Base-by-base conservation (phyloP, 2,797 vertebrate genomes). In the Silurus lanzhouensis region DNA sequence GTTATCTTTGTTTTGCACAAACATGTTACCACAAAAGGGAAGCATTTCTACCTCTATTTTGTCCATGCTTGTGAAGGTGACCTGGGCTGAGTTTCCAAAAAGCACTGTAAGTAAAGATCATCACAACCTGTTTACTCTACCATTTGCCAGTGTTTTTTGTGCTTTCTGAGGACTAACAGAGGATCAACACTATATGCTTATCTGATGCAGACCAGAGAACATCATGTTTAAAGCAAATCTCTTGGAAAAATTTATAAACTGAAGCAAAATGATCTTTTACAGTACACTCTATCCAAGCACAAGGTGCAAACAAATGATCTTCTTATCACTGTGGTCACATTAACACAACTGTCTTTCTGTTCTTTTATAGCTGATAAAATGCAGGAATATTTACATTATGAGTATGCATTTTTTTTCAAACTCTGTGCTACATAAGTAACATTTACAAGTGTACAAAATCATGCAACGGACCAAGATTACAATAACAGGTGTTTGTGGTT, bases 371-470 rank as follows among this genome's bases (percentile, higher is more conserved):
- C 6, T n/a, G 3, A 83, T 8, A 64, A 44, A 22, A 85, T 48
- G 6, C 60, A 8, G 38, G 13, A 46, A 64, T 64, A 92, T 90
- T 90, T 94, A 94, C 88, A 85, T 93, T 91, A 92, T 66, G 68
- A 83, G 22, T 80, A 70, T 77, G 57, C 31, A 38, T 38, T 77
- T 58, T 77, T 48, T 48, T 48, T 19, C 20, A 10, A 22, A n/a
- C 52, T 63, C 68, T 92, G 88, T 93, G 94, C 94, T 93, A 94
- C 91, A 93, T 91, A 92, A 89, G 89, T 92, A 91, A 93, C 92
- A 91, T 91, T 92, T 95, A 93, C 92, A 93, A 89, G 90, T 94
- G 90, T 91, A 94, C 90, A 91, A 91, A 89, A 89, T 91, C 93
- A 95, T 94, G 94, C 93, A 92, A 84, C 88, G 87, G 60, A 80